A percentile compares a stretch with the other conserved stretches of the same genome.
Evolutionary conservation across 2,888 invertebrate species (phyloP).

Genomic region (Rhamnusium bicolor): DNA sequence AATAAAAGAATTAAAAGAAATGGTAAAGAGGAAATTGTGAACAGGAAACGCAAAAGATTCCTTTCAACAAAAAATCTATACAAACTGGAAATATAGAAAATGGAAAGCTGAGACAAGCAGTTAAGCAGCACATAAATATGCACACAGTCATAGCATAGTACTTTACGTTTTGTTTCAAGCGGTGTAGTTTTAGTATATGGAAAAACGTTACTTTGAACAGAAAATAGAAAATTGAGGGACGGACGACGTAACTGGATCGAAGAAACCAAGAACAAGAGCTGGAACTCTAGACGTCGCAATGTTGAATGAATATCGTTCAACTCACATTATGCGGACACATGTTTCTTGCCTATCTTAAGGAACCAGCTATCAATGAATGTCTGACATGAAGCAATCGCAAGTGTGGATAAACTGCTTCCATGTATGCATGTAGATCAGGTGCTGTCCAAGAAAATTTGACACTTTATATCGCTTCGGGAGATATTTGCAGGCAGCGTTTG

Average conservation of each 20-base stretch:
- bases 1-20: slow-evolving; percentile 34
- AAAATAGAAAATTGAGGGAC: slow-evolving; percentile 23
- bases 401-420: slow-evolving; percentile 39
- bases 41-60: slow-evolving; percentile 46
- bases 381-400: slow-evolving; percentile 51
- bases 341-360: slow-evolving; percentile 60
- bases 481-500: background rate
- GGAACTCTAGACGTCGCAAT: slow-evolving; percentile 3
- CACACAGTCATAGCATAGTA: slow-evolving; percentile 51
- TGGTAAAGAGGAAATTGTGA: slow-evolving; percentile 31
- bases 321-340: slow-evolving; percentile 63
- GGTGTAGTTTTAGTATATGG: slow-evolving; percentile 40
- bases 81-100: slow-evolving; percentile 53
- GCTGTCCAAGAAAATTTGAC: slow-evolving; percentile 33
- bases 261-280: slow-evolving; percentile 29
- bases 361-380: slow-evolving; percentile 60
- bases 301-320: slow-evolving; percentile 58
- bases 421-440: slow-evolving; percentile 32
- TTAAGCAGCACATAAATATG: slow-evolving; percentile 55
- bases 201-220: slow-evolving; percentile 29
- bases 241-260: slow-evolving; percentile 11
- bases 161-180: slow-evolving; percentile 56
- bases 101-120: slow-evolving; percentile 52
- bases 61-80: slow-evolving; percentile 54
- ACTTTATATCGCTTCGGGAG: background rate